Evolutionary conservation across 2,113 vertebrate species (phyloP), one percentile per base, ranked within the genome.

Genomic region (Electrona antarctica): DNA sequence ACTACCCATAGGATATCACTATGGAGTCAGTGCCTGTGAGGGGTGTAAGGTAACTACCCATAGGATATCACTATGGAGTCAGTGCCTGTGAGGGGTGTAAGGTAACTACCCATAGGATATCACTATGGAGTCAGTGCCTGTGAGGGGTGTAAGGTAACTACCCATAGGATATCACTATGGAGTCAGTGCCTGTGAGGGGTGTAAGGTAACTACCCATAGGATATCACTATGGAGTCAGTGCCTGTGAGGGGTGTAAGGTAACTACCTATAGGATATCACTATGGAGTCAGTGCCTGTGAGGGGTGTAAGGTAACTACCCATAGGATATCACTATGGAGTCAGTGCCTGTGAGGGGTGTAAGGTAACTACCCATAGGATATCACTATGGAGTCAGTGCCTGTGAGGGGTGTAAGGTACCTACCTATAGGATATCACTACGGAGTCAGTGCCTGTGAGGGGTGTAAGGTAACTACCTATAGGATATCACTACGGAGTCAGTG

Each of bases 141-240:
- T 62, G 97, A 99, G 85, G 97, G 97, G 73, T n/a, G n/a, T n/a
- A n/a, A n/a, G n/a, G n/a, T n/a, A n/a, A n/a, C n/a, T n/a, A n/a
- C n/a, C n/a, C n/a, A n/a, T n/a, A n/a, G 97, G 97, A 76, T 99
- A 99, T 91, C 97, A 99, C 94, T 99, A 99, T 94, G 97, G 97
- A 15, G 97, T 99, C 94, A 99, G 97, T 80, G 97, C 97, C 64
- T 99, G 97, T 62, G 97, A 99, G 85, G 97, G 97, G 73, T n/a
- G n/a, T n/a, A n/a, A n/a, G n/a, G n/a, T n/a, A n/a, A n/a, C n/a
- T n/a, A n/a, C n/a, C n/a, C n/a, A n/a, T n/a, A n/a, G 97, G 97
- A 76, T 99, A 99, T 91, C 97, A 99, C 94, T 99, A 99, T 94
- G 97, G 97, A 15, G 97, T 99, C 94, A 99, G 97, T 80, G 97